Evolutionary conservation across 1,140 invertebrate genomes (phyloP).

Genomic region (Neuroterus valhalla): DNA sequence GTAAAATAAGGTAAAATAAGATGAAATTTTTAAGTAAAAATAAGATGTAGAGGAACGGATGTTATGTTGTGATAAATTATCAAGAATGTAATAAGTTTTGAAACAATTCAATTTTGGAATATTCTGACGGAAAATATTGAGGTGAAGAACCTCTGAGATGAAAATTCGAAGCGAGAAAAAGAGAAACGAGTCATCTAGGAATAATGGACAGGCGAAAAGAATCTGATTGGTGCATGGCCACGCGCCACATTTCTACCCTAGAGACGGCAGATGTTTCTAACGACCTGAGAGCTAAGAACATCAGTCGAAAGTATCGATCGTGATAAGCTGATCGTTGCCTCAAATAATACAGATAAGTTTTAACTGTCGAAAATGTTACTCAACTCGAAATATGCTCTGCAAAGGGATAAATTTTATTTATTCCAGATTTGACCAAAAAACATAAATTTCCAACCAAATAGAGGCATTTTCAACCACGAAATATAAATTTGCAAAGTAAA

Average conservation of each 20-base stretch:
- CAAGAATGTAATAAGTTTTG: too few species aligned
- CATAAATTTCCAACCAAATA: too few species aligned
- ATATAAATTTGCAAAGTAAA: too few species aligned
- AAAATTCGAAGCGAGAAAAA: conserved; percentile 26
- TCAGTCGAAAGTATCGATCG: conserved; percentile 67
- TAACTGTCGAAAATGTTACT: conserved; percentile 38
- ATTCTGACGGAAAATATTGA: neutral
- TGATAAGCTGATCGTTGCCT: conserved; percentile 66
- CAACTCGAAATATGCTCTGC: too few species aligned
- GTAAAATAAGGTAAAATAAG: too few species aligned
- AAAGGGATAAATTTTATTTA: too few species aligned
- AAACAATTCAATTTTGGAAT: too few species aligned
- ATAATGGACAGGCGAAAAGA: conserved; percentile 49
- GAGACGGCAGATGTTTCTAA: conserved; percentile 72
- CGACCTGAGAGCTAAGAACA: conserved; percentile 59
- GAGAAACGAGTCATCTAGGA: conserved; percentile 39
- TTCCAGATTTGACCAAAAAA: too few species aligned
- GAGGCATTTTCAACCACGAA: too few species aligned
- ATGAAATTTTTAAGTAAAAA: too few species aligned
- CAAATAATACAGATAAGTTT: conserved; percentile 43
- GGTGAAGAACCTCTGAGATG: conserved; percentile 2
- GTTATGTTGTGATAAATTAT: too few species aligned
- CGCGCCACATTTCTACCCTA: conserved; percentile 66
- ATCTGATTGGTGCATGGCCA: conserved; percentile 63
- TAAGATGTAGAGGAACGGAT: too few species aligned